These are phyloP conservation scores for Ictalurus furcatus DNA, from an alignment of 2,113 vertebrate species.

Conservation along the genomic window DNA sequence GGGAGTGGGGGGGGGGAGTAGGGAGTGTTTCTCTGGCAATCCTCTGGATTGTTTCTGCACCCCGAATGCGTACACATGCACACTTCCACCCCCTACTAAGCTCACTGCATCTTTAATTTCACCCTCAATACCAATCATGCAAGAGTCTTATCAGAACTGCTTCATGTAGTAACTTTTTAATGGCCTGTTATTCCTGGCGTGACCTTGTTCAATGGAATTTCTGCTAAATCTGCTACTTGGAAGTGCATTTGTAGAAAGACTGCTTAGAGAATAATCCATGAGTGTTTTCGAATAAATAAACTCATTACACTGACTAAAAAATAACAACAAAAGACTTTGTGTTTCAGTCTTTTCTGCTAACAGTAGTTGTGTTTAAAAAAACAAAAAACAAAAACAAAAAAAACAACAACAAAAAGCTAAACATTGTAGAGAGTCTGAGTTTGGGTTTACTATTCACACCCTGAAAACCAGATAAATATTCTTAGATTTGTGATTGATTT, in stretches of 20 bases:
- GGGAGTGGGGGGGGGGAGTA: neutral
- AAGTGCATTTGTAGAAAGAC: conserved; percentile 10
- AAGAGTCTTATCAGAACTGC: conserved; percentile 2
- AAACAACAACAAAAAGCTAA: neutral
- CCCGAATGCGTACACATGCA: neutral
- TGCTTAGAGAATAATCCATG: neutral
- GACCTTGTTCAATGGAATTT: neutral
- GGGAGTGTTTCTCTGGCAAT: neutral
- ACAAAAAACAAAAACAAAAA: no score
- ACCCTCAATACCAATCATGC: conserved; percentile 5
- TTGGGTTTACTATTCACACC: neutral
- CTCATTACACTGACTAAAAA: neutral
- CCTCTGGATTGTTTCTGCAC: neutral
- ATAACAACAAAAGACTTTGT: neutral
- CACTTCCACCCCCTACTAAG: neutral
- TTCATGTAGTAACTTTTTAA: neutral
- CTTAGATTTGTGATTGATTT: neutral
- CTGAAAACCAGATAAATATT: neutral
- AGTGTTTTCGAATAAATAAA: neutral
- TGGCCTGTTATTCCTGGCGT: neutral
- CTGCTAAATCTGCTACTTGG: neutral
- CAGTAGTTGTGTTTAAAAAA: neutral
- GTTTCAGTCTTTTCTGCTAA: neutral
- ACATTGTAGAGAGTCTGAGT: neutral
- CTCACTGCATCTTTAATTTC: conserved; percentile 9